A percentile compares a stretch with the other conserved stretches of the same genome.
Conservation (phyloP, 1,140 invertebrate species). For the Pseudomyrmex cubaensis region DNA sequence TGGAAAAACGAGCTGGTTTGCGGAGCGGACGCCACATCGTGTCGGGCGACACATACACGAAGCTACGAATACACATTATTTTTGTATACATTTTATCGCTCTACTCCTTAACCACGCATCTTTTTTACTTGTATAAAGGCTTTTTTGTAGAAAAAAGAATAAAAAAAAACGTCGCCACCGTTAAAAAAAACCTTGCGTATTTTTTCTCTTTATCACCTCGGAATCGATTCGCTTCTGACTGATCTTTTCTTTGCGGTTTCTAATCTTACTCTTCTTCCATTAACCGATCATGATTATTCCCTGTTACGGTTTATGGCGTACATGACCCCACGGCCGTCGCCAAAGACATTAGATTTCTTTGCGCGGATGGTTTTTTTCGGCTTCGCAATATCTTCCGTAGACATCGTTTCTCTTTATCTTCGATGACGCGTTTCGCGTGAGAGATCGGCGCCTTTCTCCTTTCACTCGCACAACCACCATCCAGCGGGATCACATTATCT, state of each 20-base stretch:
- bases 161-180: conserved; percentile 85
- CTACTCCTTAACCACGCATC: conserved; percentile 81
- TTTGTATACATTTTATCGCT: conserved; percentile 79
- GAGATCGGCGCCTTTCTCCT: conserved; percentile 80
- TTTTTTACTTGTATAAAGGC: conserved; percentile 86
- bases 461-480: conserved; percentile 76
- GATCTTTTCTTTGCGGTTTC: not conserved
- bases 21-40: conserved; percentile 59
- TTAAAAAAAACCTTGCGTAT: conserved; percentile 69
- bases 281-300: conserved; percentile 31
- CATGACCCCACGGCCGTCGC: conserved; percentile 9
- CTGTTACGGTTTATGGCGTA: not conserved
- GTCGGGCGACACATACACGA: conserved; percentile 45
- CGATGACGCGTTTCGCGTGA: not conserved
- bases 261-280: conserved; percentile 61
- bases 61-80: conserved; percentile 75
- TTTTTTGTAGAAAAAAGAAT: conserved; percentile 83
- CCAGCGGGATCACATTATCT: conserved; percentile 47
- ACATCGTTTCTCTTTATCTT: conserved; percentile 57
- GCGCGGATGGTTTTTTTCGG: conserved; percentile 57
- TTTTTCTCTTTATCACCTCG: conserved; percentile 17
- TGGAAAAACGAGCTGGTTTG: conserved; percentile 20
- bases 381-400: conserved; percentile 37
- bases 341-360: not conserved
- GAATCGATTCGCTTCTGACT: not conserved